Base-by-base conservation (phyloP, 37 sponge, comb jelly and placozoan species). In the Ephydatia muelleri region DNA sequence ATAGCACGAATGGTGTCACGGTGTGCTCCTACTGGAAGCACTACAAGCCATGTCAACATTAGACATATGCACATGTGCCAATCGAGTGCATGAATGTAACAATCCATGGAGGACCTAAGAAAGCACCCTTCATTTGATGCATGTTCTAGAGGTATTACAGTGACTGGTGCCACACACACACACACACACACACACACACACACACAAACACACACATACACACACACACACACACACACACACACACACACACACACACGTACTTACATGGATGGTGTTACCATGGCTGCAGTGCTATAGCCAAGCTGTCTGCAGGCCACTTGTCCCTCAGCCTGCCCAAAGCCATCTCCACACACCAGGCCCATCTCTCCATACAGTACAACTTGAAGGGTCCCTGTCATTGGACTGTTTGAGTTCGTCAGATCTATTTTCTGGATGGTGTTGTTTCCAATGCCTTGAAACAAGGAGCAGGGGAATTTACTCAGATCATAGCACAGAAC, bases 261-360 rank as follows among this genome's bases (percentile, higher is more conserved):
- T 23, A 5, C 37, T 27, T 29, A 31, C 70, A 5, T 37, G 30
- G 43, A 81, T 22, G 47, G 27, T 22, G 37, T 66, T 2, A 30
- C 14, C 19, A 0, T 38, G 43, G 9, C 71, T 78, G 34, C 79
- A 78, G 28, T 19, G 1, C 27, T 27, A 70, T 81, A 87, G 16
- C 88, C 88, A 1, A 87, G 68, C 82, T 87, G 88, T 68, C 82
- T 47, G 70, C 88, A 87, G 33, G 82, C 88, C 77, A 87, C 88
- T 32, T 37, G 36, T 11, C 77, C 88, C 31, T 82, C 70, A 5
- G 23, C 13, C 47, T 13, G 22, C 19, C 68, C 77, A 49, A 87
- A 87, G 28, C 40, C 43, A 13, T 69, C n/a, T 19, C 75, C 88
- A 26, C 88, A 87, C 26, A 87, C 40, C 31, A 43, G 8, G 16